Evolutionary conservation across 2,888 invertebrate genomes (phyloP), one percentile per base, ranked within the genome.

Genomic region (Dugesia japonica): DNA sequence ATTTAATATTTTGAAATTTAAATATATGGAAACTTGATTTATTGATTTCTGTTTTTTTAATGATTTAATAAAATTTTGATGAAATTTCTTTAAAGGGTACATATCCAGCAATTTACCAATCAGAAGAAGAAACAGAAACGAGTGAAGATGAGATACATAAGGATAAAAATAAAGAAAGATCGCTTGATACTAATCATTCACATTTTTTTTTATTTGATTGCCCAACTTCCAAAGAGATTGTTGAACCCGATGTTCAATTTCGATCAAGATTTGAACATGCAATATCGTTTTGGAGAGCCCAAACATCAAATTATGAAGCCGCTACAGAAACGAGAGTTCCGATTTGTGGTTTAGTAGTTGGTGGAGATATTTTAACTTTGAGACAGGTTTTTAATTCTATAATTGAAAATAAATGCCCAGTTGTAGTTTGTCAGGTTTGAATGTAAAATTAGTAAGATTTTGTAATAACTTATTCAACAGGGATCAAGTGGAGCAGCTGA

Each of bases 401-500:
- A 26, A 77, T 38, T 0, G 76, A 71, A 77, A 79, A 75, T 56
- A 17, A 27, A 26, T 79, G 76, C 76, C 79, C 77, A 33, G 28
- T 42, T n/a, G 75, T 77, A 4, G 71, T 72, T 23, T 31, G 28
- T 13, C 79, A 78, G 78, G 78, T 77, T 28, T 23, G 71, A 71
- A 71, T 38, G 9, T 13, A 38, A 38, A n/a, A n/a, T n/a, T n/a
- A n/a, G n/a, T n/a, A n/a, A n/a, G n/a, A n/a, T n/a, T n/a, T n/a
- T n/a, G n/a, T n/a, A n/a, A n/a, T n/a, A n/a, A n/a, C n/a, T n/a
- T n/a, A n/a, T n/a, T n/a, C n/a, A n/a, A n/a, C n/a, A 83, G 82
- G 84, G 84, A 9, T 84, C 85, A 23, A 83, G 84, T 1, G 80
- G 84, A 77, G 83, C 82, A 23, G 84, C 85, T 17, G 84, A 85